A percentile compares a stretch with the other conserved stretches of the same genome.
These are phyloP conservation scores for Rhea pennata DNA, from an alignment of 2,113 vertebrate species.

Conservation along the genomic window DNA sequence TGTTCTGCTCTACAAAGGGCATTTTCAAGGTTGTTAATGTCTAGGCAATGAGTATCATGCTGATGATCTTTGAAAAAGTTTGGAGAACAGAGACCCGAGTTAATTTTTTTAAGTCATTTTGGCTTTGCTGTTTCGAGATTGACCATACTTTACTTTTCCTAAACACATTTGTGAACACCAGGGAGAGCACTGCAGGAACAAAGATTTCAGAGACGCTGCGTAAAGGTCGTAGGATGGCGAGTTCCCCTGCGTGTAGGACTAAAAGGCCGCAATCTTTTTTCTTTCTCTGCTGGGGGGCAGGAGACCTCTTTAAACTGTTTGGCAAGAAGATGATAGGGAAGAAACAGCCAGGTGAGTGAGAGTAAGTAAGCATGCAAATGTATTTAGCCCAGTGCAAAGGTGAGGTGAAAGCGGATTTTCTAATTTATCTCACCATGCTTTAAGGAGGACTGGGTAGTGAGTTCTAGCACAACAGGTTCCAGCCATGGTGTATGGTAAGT, in stretches of 20 bases:
- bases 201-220: background rate
- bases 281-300: background rate
- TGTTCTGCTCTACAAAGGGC: background rate
- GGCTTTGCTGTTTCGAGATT: background rate
- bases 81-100: background rate
- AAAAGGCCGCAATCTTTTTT: background rate
- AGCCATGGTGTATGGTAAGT: background rate
- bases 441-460: background rate
- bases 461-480: background rate
- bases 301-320: background rate
- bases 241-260: fast-evolving
- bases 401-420: background rate
- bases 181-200: background rate
- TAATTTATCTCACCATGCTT: background rate
- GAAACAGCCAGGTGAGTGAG: background rate
- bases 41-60: background rate
- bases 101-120: background rate
- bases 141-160: background rate
- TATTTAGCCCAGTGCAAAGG: background rate
- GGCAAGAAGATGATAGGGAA: background rate
- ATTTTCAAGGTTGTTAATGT: background rate
- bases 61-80: background rate
- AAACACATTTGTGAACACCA: background rate
- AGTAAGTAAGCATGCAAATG: background rate
- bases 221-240: background rate